phyloP scores from a whole-genome alignment of 1,140 invertebrate species.

The Procambarus clarkii region DNA sequence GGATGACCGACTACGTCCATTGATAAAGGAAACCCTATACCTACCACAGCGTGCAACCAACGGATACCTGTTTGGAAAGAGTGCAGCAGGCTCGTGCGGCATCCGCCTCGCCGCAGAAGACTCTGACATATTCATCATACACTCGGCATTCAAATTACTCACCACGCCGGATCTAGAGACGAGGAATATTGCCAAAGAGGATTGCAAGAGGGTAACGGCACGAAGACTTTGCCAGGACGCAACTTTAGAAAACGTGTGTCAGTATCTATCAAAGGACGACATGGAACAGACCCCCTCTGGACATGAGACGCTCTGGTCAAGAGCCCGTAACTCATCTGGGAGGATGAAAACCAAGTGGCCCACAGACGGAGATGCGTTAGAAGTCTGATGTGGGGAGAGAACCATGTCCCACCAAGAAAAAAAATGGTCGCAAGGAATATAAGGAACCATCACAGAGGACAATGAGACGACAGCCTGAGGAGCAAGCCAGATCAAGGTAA shows the following conservation, averaged over 20 bases:
- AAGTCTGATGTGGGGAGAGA: not conserved
- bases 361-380: not conserved
- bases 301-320: not conserved
- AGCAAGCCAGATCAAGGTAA: not conserved
- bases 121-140: conserved; percentile 58
- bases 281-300: not conserved
- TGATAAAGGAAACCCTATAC: not conserved
- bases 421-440: not conserved
- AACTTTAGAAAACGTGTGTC: not conserved
- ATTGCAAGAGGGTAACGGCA: not conserved
- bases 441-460: not conserved
- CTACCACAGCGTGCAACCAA: conserved; percentile 50
- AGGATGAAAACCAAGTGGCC: not conserved
- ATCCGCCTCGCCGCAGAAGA: conserved; percentile 61
- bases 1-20: not conserved
- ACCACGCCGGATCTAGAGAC: not conserved
- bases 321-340: not conserved
- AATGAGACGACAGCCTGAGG: not conserved
- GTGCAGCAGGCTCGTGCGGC: conserved; percentile 37
- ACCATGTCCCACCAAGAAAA: not conserved
- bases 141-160: conserved; percentile 62
- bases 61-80: conserved; percentile 61
- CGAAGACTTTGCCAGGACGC: not conserved
- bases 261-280: not conserved
- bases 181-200: not conserved